Base-by-base conservation (phyloP, 1,140 invertebrate species). In the Asobara japonica region DNA sequence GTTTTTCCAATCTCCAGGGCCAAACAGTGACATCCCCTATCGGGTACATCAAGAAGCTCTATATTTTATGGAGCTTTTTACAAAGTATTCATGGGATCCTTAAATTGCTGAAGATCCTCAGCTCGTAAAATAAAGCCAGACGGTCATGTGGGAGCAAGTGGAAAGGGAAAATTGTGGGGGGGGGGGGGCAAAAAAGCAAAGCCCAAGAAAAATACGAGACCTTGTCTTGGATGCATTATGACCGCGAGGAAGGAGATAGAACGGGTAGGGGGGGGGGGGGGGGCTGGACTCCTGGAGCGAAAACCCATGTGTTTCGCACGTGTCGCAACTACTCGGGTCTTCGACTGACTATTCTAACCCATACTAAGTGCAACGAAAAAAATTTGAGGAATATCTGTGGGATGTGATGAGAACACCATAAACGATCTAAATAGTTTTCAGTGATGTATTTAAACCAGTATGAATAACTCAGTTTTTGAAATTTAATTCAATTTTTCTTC, bases 231-330 rank as follows among this genome's bases (percentile, higher is more conserved):
- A 61, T 61, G 56, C 56, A 51, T 61, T 33, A 69, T 75, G 64
- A 51, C 22, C 25, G 38, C 41, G 29, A 27, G 64, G 30, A 64
- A 38, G 6, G 27, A 60, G 16, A 61, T 74, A 60, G 25, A 71
- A 65, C 61, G 48, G 27, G 48, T 30, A 36, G 71, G 60, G 25
- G 71, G 6, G 56, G 29, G 69, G 41, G 30, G 18, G 27, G 71
- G 70, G 30, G 20, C 16, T 60, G 68, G 74, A 73, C 74, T 76
- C 31, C 69, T 72, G 74, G 71, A 74, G 69, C 71, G 65, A 68
- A 72, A 76, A 72, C 77, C 69, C 78, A 79, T 78, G 74, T 79
- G 78, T 73, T 71, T 78, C 74, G 68, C 78, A 79, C 73, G 76
- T 79, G 78, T 75, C 20, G 27, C 25, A 56, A 30, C 66, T 48